phyloP scores from a whole-genome alignment of 2,113 vertebrate species.

The Callipepla squamata region DNA sequence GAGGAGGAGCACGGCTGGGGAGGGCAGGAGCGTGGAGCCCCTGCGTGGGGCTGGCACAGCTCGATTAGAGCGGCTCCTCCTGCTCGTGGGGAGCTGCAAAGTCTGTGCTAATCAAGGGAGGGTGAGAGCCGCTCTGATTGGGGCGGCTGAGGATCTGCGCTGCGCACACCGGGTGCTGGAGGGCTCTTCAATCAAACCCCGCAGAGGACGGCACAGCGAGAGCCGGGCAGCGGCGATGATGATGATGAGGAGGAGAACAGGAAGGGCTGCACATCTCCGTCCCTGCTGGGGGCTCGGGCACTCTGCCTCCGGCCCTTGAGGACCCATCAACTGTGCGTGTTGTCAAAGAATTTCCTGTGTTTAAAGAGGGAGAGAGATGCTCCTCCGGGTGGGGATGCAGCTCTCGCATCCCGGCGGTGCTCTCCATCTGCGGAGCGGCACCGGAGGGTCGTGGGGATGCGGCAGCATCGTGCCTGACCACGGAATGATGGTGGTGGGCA shows the following conservation, averaged over 20 bases:
- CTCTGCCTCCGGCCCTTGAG: background rate
- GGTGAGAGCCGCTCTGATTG: conserved; percentile 27
- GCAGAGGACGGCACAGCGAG: conserved; percentile 4
- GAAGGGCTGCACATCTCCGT: fast-evolving
- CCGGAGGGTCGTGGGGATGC: fast-evolving
- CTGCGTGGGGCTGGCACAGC: background rate
- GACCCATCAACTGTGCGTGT: fast-evolving
- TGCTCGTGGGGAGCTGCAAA: fast-evolving
- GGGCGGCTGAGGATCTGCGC: conserved; percentile 3
- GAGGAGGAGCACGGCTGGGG: too few species aligned
- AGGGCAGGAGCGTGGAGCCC: background rate
- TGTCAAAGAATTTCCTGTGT: background rate
- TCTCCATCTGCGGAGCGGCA: background rate
- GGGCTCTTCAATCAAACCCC: conserved; percentile 57
- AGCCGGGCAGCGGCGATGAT: background rate
- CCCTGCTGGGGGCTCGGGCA: fast-evolving
- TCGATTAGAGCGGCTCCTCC: background rate
- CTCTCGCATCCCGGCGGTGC: background rate
- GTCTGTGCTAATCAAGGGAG: conserved; percentile 10
- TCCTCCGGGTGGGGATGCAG: background rate
- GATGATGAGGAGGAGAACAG: background rate
- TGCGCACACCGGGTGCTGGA: conserved; percentile 3
- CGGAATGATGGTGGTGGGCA: background rate
- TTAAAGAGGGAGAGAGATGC: background rate
- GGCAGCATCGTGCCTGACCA: background rate